phyloP scores from a whole-genome alignment of 2,113 vertebrate genomes.

The Apistogramma diplotaenia region DNA sequence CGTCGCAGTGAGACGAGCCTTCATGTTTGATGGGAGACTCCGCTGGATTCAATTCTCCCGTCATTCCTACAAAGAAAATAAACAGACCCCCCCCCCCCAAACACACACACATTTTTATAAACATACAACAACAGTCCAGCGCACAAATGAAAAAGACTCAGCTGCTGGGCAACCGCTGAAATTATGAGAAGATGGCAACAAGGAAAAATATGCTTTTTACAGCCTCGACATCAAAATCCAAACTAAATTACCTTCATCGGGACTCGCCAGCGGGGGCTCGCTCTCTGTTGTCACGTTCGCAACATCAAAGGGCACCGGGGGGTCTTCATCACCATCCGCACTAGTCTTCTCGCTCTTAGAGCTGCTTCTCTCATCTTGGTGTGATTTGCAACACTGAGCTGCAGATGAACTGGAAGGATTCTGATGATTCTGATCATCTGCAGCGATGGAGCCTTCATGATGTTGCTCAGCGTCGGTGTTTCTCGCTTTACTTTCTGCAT shows the following conservation, averaged over 20 bases:
- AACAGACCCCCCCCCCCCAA: too few relatives aligned
- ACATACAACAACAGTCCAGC: too few relatives aligned
- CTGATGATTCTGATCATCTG: conserved; percentile 11
- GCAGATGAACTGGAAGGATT: not conserved
- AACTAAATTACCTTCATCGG: conserved; percentile 31
- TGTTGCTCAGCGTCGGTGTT: not conserved
- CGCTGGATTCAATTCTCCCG: rapidly evolving
- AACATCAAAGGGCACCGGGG: not conserved
- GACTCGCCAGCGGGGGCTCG: not conserved
- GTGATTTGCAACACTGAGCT: not conserved
- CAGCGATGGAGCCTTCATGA: rapidly evolving
- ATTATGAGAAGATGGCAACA: too few relatives aligned
- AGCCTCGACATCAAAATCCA: not conserved
- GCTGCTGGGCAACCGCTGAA: too few relatives aligned
- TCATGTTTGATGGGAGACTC: not conserved
- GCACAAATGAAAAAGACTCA: too few relatives aligned
- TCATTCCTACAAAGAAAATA: not conserved
- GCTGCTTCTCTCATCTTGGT: not conserved
- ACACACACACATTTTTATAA: too few relatives aligned
- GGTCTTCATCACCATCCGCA: too few relatives aligned
- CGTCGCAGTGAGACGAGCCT: not conserved
- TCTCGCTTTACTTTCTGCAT: not conserved
- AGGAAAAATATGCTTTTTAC: too few relatives aligned
- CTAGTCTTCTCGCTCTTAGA: not conserved
- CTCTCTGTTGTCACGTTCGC: not conserved